phyloP scores from a whole-genome alignment of 2,888 invertebrate species.

The Lamproptera curius region DNA sequence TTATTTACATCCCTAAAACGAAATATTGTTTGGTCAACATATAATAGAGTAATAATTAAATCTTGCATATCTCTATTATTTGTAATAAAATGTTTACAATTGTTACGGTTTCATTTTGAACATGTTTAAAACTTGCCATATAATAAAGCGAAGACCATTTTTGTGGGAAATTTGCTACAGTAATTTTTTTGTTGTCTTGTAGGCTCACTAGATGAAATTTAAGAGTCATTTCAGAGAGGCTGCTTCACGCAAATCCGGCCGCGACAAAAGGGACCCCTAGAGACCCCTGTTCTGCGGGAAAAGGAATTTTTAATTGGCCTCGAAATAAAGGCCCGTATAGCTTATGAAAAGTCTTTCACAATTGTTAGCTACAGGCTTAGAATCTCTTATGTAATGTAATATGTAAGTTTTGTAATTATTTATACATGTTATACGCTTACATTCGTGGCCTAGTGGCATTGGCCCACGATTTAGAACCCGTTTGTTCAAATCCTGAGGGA shows the following conservation, averaged over 20 bases:
- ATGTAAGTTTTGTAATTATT: neutral
- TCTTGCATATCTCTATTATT: too few relatives aligned
- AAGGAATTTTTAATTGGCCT: conserved; percentile 69
- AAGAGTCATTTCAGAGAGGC: conserved; percentile 52
- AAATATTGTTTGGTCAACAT: too few relatives aligned
- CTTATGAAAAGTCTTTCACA: conserved; percentile 28
- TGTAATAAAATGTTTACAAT: too few relatives aligned
- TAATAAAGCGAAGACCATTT: too few relatives aligned
- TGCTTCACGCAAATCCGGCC: conserved; percentile 53
- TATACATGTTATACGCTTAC: too few relatives aligned
- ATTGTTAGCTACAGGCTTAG: conserved; percentile 32
- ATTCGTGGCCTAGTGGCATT: too few relatives aligned
- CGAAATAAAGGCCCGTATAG: conserved; percentile 56
- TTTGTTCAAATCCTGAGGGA: too few relatives aligned
- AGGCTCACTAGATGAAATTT: conserved; percentile 60
- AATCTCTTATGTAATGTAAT: conserved; percentile 11
- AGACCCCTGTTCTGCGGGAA: conserved; percentile 47
- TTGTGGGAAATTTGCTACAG: too few relatives aligned
- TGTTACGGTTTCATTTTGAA: too few relatives aligned
- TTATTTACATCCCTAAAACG: neutral
- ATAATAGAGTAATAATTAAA: too few relatives aligned
- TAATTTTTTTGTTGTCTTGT: conserved; percentile 43
- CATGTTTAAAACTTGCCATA: too few relatives aligned
- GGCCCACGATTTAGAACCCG: too few relatives aligned
- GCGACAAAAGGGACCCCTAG: conserved; percentile 56